Conservation (phyloP, 2,888 invertebrate species). For the Lingula anatina region DNA sequence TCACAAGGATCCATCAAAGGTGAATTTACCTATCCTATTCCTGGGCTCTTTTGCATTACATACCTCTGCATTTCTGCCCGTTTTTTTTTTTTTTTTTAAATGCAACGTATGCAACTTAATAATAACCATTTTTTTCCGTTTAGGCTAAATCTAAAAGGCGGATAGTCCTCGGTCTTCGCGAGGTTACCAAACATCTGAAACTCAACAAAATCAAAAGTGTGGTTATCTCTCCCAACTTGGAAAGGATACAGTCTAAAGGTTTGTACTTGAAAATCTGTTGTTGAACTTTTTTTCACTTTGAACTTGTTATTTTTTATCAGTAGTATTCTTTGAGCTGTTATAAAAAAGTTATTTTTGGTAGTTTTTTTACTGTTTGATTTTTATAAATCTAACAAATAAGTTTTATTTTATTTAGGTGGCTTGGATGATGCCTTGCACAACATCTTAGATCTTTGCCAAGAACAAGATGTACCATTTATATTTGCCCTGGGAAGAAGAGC, state of each 20-base stretch:
- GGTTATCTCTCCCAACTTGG: conserved; percentile 64
- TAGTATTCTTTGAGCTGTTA: too few species aligned
- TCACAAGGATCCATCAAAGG: conserved; percentile 61
- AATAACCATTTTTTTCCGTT: too few species aligned
- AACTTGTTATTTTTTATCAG: too few species aligned
- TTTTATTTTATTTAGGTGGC: conserved; percentile 53
- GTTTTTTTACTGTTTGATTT: too few species aligned
- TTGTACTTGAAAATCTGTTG: neutral
- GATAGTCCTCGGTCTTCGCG: conserved; percentile 62
- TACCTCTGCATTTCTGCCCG: neutral
- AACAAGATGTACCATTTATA: conserved; percentile 58
- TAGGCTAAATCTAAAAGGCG: conserved; percentile 56
- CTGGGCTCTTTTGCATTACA: neutral
- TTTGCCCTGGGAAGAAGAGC: conserved; percentile 60
- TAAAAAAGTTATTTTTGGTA: too few species aligned
- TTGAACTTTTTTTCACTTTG: neutral
- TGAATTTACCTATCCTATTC: conserved; percentile 11
- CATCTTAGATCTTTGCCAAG: conserved; percentile 56
- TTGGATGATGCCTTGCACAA: conserved; percentile 58
- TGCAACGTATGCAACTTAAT: too few species aligned
- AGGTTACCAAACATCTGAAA: conserved; percentile 59
- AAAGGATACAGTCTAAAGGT: conserved; percentile 56
- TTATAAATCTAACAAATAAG: too few species aligned
- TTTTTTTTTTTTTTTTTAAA: too few species aligned
- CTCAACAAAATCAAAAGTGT: conserved; percentile 60